These are phyloP conservation scores for Cheumatopsyche charites DNA, from an alignment of 1,140 invertebrate genomes.

Conservation along the genomic window DNA sequence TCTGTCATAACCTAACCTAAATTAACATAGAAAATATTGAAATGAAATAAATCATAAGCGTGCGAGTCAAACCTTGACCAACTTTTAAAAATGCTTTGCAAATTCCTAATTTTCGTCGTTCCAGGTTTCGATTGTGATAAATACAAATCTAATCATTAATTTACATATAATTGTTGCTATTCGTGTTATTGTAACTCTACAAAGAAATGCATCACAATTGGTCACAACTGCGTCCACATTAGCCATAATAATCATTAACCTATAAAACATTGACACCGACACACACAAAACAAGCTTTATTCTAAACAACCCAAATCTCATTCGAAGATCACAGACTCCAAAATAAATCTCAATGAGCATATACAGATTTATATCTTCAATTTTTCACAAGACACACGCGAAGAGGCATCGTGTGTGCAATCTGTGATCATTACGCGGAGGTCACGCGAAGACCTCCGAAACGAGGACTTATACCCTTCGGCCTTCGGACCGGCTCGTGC, in stretches of 20 bases:
- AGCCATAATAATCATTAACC: neutral
- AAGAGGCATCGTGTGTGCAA: neutral
- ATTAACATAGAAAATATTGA: too few species aligned
- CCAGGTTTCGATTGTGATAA: too few species aligned
- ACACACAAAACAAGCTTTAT: neutral
- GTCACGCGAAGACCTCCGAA: slow-evolving; percentile 9
- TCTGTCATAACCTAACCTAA: too few species aligned
- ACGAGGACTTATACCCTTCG: slow-evolving; percentile 7
- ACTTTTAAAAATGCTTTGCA: too few species aligned
- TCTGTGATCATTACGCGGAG: slow-evolving; percentile 16
- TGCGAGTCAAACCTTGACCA: too few species aligned
- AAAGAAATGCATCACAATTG: too few species aligned
- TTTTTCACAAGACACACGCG: neutral
- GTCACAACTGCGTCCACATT: too few species aligned
- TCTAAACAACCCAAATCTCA: neutral
- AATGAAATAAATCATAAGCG: too few species aligned
- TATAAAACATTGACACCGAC: neutral
- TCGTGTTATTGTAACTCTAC: too few species aligned
- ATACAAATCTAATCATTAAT: too few species aligned
- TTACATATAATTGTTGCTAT: too few species aligned
- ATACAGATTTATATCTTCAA: neutral
- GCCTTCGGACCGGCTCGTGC: slow-evolving; percentile 1
- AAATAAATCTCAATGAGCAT: slow-evolving; percentile 12
- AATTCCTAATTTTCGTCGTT: too few species aligned
- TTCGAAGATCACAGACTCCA: neutral